These are phyloP conservation scores for Cheilosia pagana DNA, from an alignment of 2,888 invertebrate species.

Conservation along the genomic window DNA sequence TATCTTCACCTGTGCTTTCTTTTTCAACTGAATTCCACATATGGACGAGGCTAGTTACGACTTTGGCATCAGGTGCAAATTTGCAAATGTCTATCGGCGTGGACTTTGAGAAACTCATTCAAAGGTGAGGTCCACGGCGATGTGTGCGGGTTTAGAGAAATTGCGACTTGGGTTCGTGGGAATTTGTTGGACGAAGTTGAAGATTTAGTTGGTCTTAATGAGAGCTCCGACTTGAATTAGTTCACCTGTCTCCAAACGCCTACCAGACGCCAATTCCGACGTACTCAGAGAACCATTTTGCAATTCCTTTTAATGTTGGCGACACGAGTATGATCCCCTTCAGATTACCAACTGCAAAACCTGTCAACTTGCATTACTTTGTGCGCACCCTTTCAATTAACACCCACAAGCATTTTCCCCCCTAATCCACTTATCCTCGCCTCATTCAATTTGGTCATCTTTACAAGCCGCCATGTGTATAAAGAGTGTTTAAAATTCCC, in stretches of 20 bases:
- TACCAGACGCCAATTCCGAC: too few species aligned
- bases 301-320: too few species aligned
- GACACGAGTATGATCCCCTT: too few species aligned
- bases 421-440: slow-evolving; percentile 46
- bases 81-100: slow-evolving; percentile 22
- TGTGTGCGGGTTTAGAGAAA: slow-evolving; percentile 32
- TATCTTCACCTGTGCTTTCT: slow-evolving; percentile 68
- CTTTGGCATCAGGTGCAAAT: slow-evolving; percentile 44
- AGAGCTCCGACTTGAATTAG: too few species aligned
- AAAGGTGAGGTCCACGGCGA: slow-evolving; percentile 38
- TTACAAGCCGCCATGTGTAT: slow-evolving; percentile 42
- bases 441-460: slow-evolving; percentile 62
- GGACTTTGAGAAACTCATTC: slow-evolving; percentile 32
- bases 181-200: slow-evolving; percentile 9
- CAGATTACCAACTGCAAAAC: background rate
- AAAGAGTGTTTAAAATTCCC: slow-evolving; percentile 57
- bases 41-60: slow-evolving; percentile 6
- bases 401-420: slow-evolving; percentile 51
- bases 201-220: background rate
- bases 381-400: slow-evolving; percentile 44
- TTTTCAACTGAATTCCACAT: slow-evolving; percentile 46
- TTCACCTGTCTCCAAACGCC: too few species aligned
- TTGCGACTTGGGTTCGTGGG: slow-evolving; percentile 22
- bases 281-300: too few species aligned
- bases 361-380: background rate